Conservation (phyloP, 2,888 invertebrate genomes). For the Chelonus formosanus region DNA sequence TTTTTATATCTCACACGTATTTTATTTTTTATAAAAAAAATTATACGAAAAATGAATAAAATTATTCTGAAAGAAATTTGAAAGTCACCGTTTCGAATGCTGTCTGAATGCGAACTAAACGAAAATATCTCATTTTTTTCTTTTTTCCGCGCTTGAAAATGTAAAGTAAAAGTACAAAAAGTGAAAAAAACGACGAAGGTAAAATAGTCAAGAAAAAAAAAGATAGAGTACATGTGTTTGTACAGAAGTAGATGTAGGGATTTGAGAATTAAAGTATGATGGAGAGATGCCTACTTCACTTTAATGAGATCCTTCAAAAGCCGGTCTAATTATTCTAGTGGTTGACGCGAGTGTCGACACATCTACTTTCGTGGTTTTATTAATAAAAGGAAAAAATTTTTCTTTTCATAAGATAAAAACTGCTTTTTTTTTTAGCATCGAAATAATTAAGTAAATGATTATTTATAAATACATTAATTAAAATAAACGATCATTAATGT, state of each 20-base stretch:
- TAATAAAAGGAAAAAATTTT: background rate
- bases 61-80: no score
- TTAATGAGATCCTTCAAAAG: slow-evolving; percentile 55
- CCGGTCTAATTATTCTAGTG: slow-evolving; percentile 52
- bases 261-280: slow-evolving; percentile 4
- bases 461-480: no score
- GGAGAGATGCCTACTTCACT: slow-evolving; percentile 29
- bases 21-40: background rate
- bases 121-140: slow-evolving; percentile 9
- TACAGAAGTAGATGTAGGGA: slow-evolving; percentile 20
- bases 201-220: slow-evolving; percentile 2
- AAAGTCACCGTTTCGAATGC: background rate
- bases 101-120: slow-evolving; percentile 7
- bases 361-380: slow-evolving; percentile 6
- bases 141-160: background rate
- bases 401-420: background rate
- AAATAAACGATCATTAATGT: no score
- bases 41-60: no score
- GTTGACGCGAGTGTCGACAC: slow-evolving; percentile 14
- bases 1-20: slow-evolving; percentile 34
- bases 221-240: slow-evolving; percentile 4
- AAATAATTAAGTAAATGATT: background rate
- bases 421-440: background rate
- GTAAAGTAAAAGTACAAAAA: background rate
- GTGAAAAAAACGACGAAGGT: slow-evolving; percentile 1